A percentile compares a stretch with the other conserved stretches of the same genome.
Evolutionary conservation across 2,888 invertebrate species (phyloP).

Genomic region (Sesia apiformis): DNA sequence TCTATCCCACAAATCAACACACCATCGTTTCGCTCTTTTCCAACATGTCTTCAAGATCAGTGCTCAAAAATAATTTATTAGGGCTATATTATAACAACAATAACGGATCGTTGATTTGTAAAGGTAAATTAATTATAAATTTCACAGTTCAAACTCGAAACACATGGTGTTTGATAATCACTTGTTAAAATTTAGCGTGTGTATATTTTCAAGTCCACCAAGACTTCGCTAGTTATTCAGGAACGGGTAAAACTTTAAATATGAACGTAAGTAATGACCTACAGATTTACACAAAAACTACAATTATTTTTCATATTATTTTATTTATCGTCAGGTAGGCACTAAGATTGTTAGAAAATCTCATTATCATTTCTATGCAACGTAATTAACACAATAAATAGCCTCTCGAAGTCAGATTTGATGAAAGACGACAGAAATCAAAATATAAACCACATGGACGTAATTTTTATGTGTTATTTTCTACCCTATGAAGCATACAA

Average conservation of each 20-base stretch:
- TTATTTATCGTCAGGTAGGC: too few species aligned
- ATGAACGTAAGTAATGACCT: not conserved
- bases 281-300: too few species aligned
- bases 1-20: not conserved
- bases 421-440: too few species aligned
- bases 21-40: not conserved
- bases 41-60: conserved; percentile 30
- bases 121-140: conserved; percentile 26
- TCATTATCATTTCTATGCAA: too few species aligned
- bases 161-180: conserved; percentile 49
- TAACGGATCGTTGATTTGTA: conserved; percentile 37
- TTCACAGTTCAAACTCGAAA: conserved; percentile 45
- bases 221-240: conserved; percentile 12
- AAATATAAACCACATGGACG: too few species aligned
- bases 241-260: not conserved
- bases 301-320: too few species aligned
- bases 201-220: conserved; percentile 50
- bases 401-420: too few species aligned
- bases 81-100: conserved; percentile 23
- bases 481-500: too few species aligned
- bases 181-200: conserved; percentile 32
- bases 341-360: too few species aligned
- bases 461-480: too few species aligned
- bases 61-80: conserved; percentile 67
- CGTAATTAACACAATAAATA: too few species aligned